Base-by-base conservation (phyloP, 2,113 vertebrate species). In the Cyprinodon tularosa region DNA sequence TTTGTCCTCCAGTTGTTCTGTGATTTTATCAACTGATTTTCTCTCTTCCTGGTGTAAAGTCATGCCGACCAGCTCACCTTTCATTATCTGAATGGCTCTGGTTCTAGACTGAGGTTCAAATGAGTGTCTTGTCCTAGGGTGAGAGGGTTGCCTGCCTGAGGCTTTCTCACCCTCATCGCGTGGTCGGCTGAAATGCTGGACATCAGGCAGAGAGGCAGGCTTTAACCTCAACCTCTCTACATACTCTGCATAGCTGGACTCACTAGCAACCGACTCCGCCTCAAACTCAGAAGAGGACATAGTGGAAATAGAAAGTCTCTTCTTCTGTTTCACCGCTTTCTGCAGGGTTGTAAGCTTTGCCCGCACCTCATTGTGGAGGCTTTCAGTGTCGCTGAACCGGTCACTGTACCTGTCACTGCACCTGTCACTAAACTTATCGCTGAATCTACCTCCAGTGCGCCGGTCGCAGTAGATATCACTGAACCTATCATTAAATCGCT, bases 331-430 rank as follows among this genome's bases (percentile, higher is more conserved):
- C 0, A 94, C 93, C 38, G 92, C 95, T 88, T 92, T 96, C 71
- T 97, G 93, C 38, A 99, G 94, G 15, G 94, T 95, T 57, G 88
- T 94, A 3, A 99, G 92, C 83, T 99, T 99, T 50, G 93, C 91
- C 74, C 96, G 96, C 40, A 95, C 96, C 85, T 98, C 97, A 20
- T 95, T 94, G 68, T 99, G 94, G 72, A 98, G 94, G 69, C 94
- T 96, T 69, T 96, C 95, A 1, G 95, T 95, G 87, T 96, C 89
- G 63, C 91, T 94, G 83, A 95, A 94, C 75, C 88, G 83, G 8
- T 95, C 94, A 4, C 94, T 94, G 82, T 93, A 94, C 29, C 89
- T 82, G 86, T 95, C 94, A 22, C 94, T 95, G 86, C 91, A 94
- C 22, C 94, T 61, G 84, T 95, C 94, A 60, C 93, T 95, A 38